Conservation (phyloP, 2,797 vertebrate species). For the Microcaecilia unicolor region DNA sequence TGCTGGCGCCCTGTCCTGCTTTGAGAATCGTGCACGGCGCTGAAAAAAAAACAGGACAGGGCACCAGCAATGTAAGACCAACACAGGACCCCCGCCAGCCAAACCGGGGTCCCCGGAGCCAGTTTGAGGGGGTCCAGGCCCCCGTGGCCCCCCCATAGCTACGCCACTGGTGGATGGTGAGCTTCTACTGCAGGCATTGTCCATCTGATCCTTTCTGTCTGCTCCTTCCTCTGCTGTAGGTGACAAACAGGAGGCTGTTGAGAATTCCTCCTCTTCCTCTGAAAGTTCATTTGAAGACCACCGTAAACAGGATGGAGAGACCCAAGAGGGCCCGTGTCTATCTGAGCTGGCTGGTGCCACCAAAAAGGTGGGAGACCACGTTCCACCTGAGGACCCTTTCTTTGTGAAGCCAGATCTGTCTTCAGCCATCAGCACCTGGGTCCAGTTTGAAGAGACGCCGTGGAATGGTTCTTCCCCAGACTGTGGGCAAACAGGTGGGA, state of each 20-base stretch:
- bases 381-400: conserved; percentile 22
- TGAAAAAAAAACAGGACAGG: too few relatives aligned
- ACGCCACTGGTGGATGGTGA: too few relatives aligned
- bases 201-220: too few relatives aligned
- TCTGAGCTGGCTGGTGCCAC: conserved; percentile 21
- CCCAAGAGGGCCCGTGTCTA: conserved; percentile 29
- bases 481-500: conserved; percentile 35
- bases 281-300: conserved; percentile 43
- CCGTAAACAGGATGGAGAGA: conserved; percentile 21
- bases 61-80: too few relatives aligned
- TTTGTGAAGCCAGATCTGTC: conserved; percentile 25
- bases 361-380: conserved; percentile 30
- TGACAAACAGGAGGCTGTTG: conserved; percentile 10
- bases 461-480: conserved; percentile 34
- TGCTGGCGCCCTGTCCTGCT: too few relatives aligned
- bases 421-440: conserved; percentile 50
- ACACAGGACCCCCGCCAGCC: too few relatives aligned
- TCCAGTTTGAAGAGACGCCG: conserved; percentile 55
- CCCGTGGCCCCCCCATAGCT: too few relatives aligned
- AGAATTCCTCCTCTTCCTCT: conserved; percentile 38
- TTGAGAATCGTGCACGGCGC: too few relatives aligned
- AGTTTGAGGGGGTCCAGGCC: too few relatives aligned
- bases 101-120: too few relatives aligned
- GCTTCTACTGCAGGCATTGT: too few relatives aligned
- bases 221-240: conserved; percentile 28